Evolutionary conservation across 2,113 vertebrate species (phyloP).

Genomic region (Entomyzon cyanotis): DNA sequence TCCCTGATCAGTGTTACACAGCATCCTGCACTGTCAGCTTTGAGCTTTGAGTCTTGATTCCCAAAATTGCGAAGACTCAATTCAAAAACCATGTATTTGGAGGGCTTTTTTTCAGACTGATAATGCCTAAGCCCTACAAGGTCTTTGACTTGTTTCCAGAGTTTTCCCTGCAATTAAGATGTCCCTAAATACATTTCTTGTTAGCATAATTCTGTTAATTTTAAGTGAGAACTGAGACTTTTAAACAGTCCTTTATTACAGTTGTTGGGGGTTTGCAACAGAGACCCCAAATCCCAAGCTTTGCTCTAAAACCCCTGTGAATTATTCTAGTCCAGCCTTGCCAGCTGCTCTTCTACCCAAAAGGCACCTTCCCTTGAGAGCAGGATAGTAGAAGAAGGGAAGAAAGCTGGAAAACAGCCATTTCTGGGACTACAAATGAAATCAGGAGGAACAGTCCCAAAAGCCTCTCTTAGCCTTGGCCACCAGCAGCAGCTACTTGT

Average conservation of each 20-base stretch:
- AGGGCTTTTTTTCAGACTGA: neutral
- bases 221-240: slow-evolving; percentile 3
- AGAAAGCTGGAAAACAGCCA: slow-evolving; percentile 6
- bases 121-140: neutral
- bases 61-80: neutral
- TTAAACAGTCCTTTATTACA: slow-evolving; percentile 16
- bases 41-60: neutral
- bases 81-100: neutral
- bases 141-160: neutral
- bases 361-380: neutral
- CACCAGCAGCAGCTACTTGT: neutral
- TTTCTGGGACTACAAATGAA: neutral
- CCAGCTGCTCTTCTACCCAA: slow-evolving; percentile 5
- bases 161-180: neutral
- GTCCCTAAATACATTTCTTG: neutral
- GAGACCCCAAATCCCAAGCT: neutral
- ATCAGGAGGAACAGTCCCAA: neutral
- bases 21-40: neutral
- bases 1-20: neutral
- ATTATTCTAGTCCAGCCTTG: neutral
- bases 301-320: neutral
- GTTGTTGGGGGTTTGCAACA: neutral
- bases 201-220: slow-evolving; percentile 8
- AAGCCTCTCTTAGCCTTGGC: neutral
- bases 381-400: neutral